These are phyloP conservation scores for Himalopsyche japonica DNA, from an alignment of 2,888 invertebrate species.

Conservation along the genomic window DNA sequence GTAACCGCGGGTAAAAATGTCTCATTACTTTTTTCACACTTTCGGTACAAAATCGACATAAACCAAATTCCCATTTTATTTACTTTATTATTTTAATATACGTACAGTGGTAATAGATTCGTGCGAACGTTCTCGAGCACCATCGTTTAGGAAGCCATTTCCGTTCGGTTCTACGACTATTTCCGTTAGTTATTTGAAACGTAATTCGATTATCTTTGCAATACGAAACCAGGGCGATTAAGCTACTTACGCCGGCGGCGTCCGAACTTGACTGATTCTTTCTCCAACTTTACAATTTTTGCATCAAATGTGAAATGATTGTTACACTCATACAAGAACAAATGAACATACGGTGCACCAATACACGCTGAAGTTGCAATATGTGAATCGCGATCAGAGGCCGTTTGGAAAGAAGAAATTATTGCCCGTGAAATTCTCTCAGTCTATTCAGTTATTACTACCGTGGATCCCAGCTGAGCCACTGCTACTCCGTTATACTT, in stretches of 20 bases:
- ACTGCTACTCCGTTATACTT: neutral
- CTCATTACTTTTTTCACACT: too few relatives aligned
- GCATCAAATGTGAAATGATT: slow-evolving; percentile 22
- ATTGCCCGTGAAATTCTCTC: slow-evolving; percentile 37
- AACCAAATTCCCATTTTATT: too few relatives aligned
- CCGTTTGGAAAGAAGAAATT: slow-evolving; percentile 23
- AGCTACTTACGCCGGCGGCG: slow-evolving; percentile 18
- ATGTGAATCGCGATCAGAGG: neutral
- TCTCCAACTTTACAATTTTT: slow-evolving; percentile 16
- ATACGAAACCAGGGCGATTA: neutral
- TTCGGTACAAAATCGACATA: too few relatives aligned
- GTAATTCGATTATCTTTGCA: neutral
- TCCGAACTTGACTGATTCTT: slow-evolving; percentile 30
- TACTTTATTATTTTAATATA: too few relatives aligned
- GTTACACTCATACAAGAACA: slow-evolving; percentile 13
- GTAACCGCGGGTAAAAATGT: too few relatives aligned
- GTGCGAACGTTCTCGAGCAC: neutral
- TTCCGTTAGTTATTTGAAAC: neutral
- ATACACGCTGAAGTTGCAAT: neutral
- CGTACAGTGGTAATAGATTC: too few relatives aligned
- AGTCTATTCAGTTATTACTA: slow-evolving; percentile 22
- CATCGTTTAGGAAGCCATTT: neutral
- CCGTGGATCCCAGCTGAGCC: neutral
- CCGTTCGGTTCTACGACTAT: neutral
- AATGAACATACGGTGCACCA: neutral